Percentiles rank a stretch among this genome's conserved stretches.
These are phyloP conservation scores for Zaprionus taronus DNA, from an alignment of 1,140 invertebrate genomes.

Conservation along the genomic window DNA sequence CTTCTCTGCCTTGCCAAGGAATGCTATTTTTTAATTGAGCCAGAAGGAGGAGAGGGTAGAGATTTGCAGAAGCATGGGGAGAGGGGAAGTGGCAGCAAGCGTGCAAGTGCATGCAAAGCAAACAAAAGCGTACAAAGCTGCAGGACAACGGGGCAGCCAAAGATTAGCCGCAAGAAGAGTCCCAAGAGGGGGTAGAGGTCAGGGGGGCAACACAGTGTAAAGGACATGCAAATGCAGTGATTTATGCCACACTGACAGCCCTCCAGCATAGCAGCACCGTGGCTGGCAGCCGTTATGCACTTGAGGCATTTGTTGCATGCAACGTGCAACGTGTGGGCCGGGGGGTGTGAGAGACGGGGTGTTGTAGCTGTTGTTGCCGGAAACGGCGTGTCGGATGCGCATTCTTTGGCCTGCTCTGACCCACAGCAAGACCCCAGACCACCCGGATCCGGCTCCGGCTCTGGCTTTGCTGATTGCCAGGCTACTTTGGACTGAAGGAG, in stretches of 20 bases:
- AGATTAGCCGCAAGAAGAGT: conserved; percentile 58
- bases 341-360: not conserved
- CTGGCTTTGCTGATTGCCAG: conserved; percentile 46
- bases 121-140: conserved; percentile 71
- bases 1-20: not conserved
- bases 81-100: conserved; percentile 13
- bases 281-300: conserved; percentile 70
- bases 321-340: conserved; percentile 12
- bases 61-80: not conserved
- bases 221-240: conserved; percentile 75
- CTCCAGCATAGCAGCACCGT: conserved; percentile 15
- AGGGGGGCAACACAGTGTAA: not conserved
- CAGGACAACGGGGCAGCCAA: conserved; percentile 21
- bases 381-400: conserved; percentile 70
- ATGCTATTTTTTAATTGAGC: conserved; percentile 79
- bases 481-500: conserved; percentile 14
- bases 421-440: conserved; percentile 10
- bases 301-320: conserved; percentile 81
- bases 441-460: not conserved
- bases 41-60: conserved; percentile 6
- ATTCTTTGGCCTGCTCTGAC: conserved; percentile 49
- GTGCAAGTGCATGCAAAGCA: conserved; percentile 61
- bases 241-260: conserved; percentile 63
- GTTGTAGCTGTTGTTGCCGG: conserved; percentile 41
- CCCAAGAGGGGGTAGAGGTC: not conserved